Base-by-base conservation (phyloP, 2,797 vertebrate species). In the Myioborus miniatus region DNA sequence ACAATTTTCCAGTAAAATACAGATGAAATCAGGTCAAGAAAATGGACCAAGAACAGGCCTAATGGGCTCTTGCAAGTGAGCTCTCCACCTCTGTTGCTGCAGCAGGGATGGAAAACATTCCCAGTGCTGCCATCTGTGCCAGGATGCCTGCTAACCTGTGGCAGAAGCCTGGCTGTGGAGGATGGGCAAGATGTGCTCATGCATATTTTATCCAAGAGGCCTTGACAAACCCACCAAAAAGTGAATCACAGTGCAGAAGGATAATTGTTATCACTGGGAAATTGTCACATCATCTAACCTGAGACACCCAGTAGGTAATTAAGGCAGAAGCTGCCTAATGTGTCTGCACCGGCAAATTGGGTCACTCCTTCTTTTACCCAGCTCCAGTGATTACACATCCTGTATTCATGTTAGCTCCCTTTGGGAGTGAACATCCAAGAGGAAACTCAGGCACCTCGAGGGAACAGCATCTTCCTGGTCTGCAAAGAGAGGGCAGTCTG, bases 151-250 rank as follows among this genome's bases (percentile, higher is more conserved):
- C 82, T 77, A 65, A 56, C 44, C 81, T 37, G 9, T 24, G 19
- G 37, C 46, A 56, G 74, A 74, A 80, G 24, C 50, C 58, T 52
- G 63, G 22, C 4, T 77, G 30, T 55, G 79, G 72, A 91, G 55
- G 30, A 91, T 27, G 65, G 62, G 46, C 39, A 78, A 74, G 72
- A 75, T 52, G 58, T 93, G 89, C 36, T 87, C 3, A 5, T 87
- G 87, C 90, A 92, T 94, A 93, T 95, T 92, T 97, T 94, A 89
- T 76, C 52, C 37, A 75, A 39, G 16, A 89, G 43, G 60, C 21
- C 62, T 95, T 56, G 69, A 86, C 56, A 90, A 93, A 75, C 34
- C 43, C 76, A 69, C 76, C 82, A 68, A 89, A 91, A 94, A 87
- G 58, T 55, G 82, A 91, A 59, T 78, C 7, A 17, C 26, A 47